These are phyloP conservation scores for Drosophila aldrichi DNA, from an alignment of 2,888 invertebrate genomes.

Conservation along the genomic window DNA sequence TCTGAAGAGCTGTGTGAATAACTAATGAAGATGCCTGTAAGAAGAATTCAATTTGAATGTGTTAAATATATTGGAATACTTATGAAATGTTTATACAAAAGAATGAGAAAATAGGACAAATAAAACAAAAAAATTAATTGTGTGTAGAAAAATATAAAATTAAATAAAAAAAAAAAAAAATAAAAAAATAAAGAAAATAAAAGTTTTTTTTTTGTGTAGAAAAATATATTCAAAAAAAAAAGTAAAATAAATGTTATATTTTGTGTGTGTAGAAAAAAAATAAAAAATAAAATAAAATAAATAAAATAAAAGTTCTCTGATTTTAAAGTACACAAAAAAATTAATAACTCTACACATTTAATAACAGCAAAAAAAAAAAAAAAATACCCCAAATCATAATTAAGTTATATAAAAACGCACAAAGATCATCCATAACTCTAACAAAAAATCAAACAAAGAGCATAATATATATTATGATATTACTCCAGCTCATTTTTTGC, in stretches of 20 bases:
- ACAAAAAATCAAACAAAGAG: constrained; percentile 5
- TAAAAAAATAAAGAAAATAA: not conserved
- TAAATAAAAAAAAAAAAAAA: too few species aligned
- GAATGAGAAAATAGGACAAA: not conserved
- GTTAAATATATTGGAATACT: constrained; percentile 44
- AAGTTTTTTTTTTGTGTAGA: not conserved
- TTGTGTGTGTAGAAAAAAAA: not conserved
- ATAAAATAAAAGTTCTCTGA: not conserved
- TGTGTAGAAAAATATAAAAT: not conserved
- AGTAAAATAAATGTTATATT: too few species aligned
- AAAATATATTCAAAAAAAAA: too few species aligned
- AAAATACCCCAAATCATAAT: not conserved
- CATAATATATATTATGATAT: not conserved
- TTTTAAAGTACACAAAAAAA: not conserved
- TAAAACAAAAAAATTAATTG: not conserved
- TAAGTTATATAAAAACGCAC: not conserved
- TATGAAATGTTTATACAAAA: not conserved
- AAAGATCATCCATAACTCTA: not conserved
- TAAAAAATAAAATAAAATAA: not conserved
- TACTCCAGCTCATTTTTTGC: not conserved
- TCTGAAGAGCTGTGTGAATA: constrained; percentile 49
- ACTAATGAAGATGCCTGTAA: constrained; percentile 52
- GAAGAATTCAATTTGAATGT: constrained; percentile 35
- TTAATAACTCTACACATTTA: too few species aligned
- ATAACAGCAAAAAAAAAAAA: not conserved